Evolutionary conservation across 2,888 invertebrate genomes (phyloP).

Genomic region (Drosophila rubida): DNA sequence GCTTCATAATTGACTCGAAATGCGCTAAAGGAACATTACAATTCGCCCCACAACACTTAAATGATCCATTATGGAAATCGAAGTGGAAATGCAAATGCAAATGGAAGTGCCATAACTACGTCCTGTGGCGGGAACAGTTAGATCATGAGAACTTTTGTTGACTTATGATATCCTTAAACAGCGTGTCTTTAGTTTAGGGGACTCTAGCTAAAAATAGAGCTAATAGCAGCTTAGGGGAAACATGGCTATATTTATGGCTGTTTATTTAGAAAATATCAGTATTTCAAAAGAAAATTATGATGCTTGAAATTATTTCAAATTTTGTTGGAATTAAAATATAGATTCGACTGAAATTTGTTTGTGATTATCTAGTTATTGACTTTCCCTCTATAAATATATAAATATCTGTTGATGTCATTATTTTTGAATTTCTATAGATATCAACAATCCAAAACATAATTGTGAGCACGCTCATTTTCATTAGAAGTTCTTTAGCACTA

Average conservation of each 20-base stretch:
- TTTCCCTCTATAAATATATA: no score
- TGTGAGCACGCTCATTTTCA: not conserved
- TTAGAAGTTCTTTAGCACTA: not conserved
- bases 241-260: no score
- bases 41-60: constrained; percentile 22
- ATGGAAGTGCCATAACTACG: constrained; percentile 41
- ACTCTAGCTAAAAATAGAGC: not conserved
- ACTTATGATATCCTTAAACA: constrained; percentile 19
- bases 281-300: no score
- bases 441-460: no score
- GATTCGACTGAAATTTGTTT: no score
- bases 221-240: not conserved
- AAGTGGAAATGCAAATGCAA: constrained; percentile 11
- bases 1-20: constrained; percentile 58
- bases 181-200: not conserved
- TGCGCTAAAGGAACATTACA: constrained; percentile 8
- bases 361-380: no score
- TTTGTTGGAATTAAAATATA: no score
- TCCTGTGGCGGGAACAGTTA: constrained; percentile 15
- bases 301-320: no score
- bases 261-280: no score
- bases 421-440: no score
- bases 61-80: constrained; percentile 50
- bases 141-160: constrained; percentile 5
- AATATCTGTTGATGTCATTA: no score